Evolutionary conservation across 2,888 invertebrate genomes (phyloP).

Genomic region (Gisinianus flammeolus): DNA sequence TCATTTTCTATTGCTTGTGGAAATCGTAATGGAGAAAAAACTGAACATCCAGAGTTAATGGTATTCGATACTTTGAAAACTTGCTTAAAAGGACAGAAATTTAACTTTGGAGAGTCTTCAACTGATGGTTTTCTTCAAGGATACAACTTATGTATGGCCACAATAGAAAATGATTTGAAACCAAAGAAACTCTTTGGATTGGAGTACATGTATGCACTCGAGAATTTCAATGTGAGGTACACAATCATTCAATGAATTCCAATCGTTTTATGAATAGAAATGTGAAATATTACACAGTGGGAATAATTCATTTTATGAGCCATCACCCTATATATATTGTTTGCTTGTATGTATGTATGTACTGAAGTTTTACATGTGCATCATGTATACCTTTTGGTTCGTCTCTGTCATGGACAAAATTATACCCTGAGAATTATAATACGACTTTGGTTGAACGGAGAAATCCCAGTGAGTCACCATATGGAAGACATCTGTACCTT

Average conservation of each 20-base stretch:
- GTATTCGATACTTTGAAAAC: neutral
- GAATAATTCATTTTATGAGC: neutral
- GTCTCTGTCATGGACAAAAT: neutral
- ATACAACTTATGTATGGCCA: neutral
- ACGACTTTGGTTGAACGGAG: neutral
- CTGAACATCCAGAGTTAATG: constrained; percentile 2
- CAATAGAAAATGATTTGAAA: neutral
- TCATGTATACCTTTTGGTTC: neutral
- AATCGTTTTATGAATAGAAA: too few species aligned
- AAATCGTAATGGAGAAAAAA: too few species aligned
- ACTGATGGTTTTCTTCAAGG: neutral
- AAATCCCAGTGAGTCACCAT: neutral
- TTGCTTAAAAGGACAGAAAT: neutral
- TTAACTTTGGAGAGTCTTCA: neutral
- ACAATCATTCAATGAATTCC: neutral
- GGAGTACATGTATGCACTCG: neutral
- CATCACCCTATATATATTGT: neutral
- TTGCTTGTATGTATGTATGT: neutral
- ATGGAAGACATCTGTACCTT: neutral
- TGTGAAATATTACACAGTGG: neutral
- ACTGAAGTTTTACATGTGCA: neutral
- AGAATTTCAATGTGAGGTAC: neutral
- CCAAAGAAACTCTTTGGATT: neutral
- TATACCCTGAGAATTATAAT: neutral
- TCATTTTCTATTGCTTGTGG: too few species aligned